Percentiles rank a stretch among this genome's conserved stretches.
These are phyloP conservation scores for Balanococcus diminutus DNA, from an alignment of 2,888 invertebrate genomes.

Conservation along the genomic window DNA sequence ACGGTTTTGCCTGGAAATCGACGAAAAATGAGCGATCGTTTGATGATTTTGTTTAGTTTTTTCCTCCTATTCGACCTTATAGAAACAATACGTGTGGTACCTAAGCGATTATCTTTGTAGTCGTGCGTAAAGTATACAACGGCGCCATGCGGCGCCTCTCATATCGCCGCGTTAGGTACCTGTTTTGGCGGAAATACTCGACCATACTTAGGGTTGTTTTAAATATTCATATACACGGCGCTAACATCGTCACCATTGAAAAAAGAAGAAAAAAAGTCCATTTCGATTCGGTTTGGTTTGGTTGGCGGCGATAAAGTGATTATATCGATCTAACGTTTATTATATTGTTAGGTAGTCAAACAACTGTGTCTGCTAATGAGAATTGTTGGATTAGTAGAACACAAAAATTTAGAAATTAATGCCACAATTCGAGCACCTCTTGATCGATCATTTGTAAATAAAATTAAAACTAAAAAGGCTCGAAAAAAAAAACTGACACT, in stretches of 20 bases:
- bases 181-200: conserved; percentile 12
- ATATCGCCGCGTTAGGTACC: not conserved
- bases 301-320: conserved; percentile 38
- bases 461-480: conserved; percentile 45
- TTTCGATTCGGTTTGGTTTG: conserved; percentile 16
- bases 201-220: conserved; percentile 21
- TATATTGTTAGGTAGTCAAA: conserved; percentile 38
- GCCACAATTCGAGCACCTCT: conserved; percentile 30
- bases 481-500: conserved; percentile 31
- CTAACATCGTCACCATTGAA: not conserved
- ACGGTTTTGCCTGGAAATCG: not conserved
- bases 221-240: conserved; percentile 2
- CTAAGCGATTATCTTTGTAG: not conserved
- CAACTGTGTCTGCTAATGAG: conserved; percentile 42
- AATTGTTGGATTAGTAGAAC: conserved; percentile 24
- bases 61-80: not conserved
- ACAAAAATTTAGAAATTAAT: conserved; percentile 44
- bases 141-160: conserved; percentile 4
- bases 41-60: not conserved
- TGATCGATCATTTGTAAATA: conserved; percentile 49
- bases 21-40: conserved; percentile 20
- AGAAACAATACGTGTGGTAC: not conserved
- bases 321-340: conserved; percentile 37
- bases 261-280: not conserved
- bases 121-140: not conserved